These are phyloP conservation scores for Laodelphax striatellus DNA, from an alignment of 1,140 invertebrate species.

Conservation along the genomic window DNA sequence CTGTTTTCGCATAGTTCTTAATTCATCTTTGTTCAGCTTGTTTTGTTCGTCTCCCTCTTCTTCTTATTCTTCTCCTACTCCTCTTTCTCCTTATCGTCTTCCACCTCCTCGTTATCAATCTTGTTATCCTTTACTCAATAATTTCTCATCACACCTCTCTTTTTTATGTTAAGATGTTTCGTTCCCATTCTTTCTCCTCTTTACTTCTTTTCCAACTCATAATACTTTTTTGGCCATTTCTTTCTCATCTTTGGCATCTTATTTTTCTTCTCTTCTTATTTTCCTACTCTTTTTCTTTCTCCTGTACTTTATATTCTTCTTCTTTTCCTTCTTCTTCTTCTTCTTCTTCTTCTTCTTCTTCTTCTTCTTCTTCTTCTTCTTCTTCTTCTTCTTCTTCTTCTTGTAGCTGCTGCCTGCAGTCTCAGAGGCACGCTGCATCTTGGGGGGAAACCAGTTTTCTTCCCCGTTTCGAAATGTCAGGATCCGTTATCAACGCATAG, in stretches of 20 bases:
- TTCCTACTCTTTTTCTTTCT: neutral
- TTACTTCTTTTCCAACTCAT: too few species aligned
- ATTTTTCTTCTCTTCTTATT: neutral
- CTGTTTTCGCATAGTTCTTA: too few species aligned
- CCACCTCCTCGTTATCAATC: too few species aligned
- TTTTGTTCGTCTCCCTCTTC: neutral
- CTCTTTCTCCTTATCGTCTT: neutral
- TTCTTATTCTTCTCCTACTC: neutral
- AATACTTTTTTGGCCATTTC: neutral
- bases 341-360: conserved; percentile 4
- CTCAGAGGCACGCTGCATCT: too few species aligned
- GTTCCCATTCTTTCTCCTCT: too few species aligned
- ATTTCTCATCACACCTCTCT: too few species aligned
- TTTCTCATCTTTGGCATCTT: neutral
- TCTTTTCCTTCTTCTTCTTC: neutral
- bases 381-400: neutral
- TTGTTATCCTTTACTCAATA: too few species aligned
- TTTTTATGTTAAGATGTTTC: too few species aligned
- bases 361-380: neutral
- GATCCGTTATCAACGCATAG: too few species aligned
- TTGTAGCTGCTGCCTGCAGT: neutral
- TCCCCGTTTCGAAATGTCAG: too few species aligned
- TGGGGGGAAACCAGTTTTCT: too few species aligned
- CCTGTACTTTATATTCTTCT: neutral
- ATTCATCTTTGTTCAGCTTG: too few species aligned